Evolutionary conservation across 1,140 invertebrate genomes (phyloP), one percentile per base, ranked within the genome.

Genomic region (Bombus difficillimus): DNA sequence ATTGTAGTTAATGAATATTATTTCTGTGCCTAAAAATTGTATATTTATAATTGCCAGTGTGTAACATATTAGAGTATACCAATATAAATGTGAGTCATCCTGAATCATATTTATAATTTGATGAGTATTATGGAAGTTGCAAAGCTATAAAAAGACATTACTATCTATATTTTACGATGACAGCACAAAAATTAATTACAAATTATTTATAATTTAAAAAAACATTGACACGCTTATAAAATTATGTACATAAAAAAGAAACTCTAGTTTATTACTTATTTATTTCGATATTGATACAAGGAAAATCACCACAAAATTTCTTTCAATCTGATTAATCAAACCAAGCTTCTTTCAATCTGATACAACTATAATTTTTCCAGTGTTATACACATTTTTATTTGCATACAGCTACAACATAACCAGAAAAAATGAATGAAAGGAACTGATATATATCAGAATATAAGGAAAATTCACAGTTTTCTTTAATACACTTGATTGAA

Each of bases 361-460:
- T 39, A 39, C 0, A 57, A 81, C 10, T 9, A 57, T 25, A 12
- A 37, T 73, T 32, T 28, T 41, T 18, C 25, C 34, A 25, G 3
- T 39, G 18, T 28, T 1, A 12, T 57, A n/a, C 4, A 59, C 2
- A 22, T 12, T 41, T 8, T 47, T 43, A 34, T 43, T 64, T 68
- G 41, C 0, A 37, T 37, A 32, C 1, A 76, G 34, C 39, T 39
- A 43, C 18, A 0, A 43, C 6, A 10, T 39, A 76, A 66, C 32
- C 0, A 41, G 8, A 64, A 66, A 41, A 13, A 41, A 66, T 12
- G 13, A 28, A n/a, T 18, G 18, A n/a, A 43, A 18, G 32, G 10
- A 53, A 39, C 57, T 83, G 5, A 15, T 68, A 66, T 75, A 76
- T 66, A 76, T 83, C 57, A 75, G 32, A 75, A 25, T 2, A 12